Evolutionary conservation across 2,888 invertebrate genomes (phyloP).

Genomic region (Eremobia ochroleuca): DNA sequence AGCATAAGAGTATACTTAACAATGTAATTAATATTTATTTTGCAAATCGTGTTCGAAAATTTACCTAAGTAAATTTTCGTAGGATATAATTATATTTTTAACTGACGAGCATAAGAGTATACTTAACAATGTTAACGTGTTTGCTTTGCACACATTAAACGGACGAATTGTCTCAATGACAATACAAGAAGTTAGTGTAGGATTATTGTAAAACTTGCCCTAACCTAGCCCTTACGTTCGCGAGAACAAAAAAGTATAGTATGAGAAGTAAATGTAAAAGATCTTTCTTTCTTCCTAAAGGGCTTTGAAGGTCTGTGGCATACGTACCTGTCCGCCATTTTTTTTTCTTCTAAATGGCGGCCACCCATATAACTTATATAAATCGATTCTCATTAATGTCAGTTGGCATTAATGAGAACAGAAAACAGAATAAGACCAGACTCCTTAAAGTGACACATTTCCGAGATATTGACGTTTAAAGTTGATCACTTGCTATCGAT

Average conservation of each 20-base stretch:
- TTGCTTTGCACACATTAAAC: conserved; percentile 33
- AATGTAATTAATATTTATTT: conserved; percentile 50
- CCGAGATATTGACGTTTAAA: not conserved
- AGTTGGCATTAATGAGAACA: not conserved
- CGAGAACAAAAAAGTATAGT: conserved; percentile 7
- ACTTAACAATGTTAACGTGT: conserved; percentile 31
- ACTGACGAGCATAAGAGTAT: conserved; percentile 33
- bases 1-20: conserved; percentile 40
- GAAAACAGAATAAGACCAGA: not conserved
- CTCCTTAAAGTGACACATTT: not conserved
- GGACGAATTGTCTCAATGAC: conserved; percentile 50
- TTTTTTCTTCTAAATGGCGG: not conserved
- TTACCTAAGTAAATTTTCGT: conserved; percentile 47
- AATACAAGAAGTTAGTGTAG: conserved; percentile 36
- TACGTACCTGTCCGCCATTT: not conserved
- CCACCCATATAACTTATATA: not conserved
- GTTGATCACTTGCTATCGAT: not conserved
- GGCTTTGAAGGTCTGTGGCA: not conserved
- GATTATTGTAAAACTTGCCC: conserved; percentile 41
- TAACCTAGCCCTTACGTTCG: conserved; percentile 25
- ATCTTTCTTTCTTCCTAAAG: conserved; percentile 16
- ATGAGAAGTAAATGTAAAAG: conserved; percentile 6
- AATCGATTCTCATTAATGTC: too few relatives aligned
- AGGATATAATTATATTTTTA: conserved; percentile 28
- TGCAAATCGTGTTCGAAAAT: conserved; percentile 38